These are phyloP conservation scores for Amblyornis subalaris DNA, from an alignment of 2,113 vertebrate genomes.

Conservation along the genomic window DNA sequence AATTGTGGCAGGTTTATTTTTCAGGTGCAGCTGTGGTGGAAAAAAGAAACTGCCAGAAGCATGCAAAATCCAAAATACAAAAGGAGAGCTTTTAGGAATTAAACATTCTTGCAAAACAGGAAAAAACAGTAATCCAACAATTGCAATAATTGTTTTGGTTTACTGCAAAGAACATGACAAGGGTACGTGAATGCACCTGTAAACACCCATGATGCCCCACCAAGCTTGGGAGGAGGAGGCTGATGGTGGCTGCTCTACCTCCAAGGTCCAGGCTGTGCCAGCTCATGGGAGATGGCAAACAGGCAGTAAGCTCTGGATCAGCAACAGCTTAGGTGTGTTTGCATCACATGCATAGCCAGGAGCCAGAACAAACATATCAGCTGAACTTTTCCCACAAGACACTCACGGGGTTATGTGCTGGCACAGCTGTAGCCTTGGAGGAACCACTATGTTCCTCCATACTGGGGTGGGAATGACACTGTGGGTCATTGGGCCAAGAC, in stretches of 20 bases:
- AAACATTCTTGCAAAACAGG: not conserved
- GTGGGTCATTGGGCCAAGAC: not conserved
- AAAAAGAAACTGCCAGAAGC: not conserved
- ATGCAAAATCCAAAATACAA: not conserved
- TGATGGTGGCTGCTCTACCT: not conserved
- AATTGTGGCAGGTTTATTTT: not conserved
- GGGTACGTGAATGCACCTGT: not conserved
- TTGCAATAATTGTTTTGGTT: not conserved
- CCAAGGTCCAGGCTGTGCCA: not conserved
- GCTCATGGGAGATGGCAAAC: not conserved
- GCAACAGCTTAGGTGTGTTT: not conserved
- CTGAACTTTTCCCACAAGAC: not conserved
- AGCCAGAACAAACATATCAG: not conserved
- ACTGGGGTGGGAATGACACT: accelerated
- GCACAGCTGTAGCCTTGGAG: not conserved
- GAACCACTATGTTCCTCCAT: not conserved
- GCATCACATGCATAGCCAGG: not conserved
- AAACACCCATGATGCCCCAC: not conserved
- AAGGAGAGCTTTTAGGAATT: not conserved
- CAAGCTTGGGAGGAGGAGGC: not conserved
- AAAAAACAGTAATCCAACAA: not conserved
- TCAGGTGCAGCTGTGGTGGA: not conserved
- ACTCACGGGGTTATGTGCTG: not conserved
- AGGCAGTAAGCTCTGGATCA: not conserved
- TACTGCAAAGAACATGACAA: not conserved